phyloP scores from a whole-genome alignment of 2,797 vertebrate genomes.

The Euphonia xanthogaster region DNA sequence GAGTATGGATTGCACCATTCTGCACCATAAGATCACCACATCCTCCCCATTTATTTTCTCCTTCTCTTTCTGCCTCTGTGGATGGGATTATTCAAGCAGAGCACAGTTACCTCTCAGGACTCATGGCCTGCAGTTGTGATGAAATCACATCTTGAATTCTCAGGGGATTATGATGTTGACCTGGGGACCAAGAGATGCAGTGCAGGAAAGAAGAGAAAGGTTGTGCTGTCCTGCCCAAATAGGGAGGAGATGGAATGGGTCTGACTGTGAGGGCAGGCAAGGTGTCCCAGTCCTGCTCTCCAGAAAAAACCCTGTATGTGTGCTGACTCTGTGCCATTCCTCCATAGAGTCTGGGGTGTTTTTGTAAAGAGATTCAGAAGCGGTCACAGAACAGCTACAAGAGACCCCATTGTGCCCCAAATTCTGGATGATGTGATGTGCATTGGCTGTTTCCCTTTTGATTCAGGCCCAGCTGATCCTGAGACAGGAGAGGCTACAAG shows the following conservation, averaged over 20 bases:
- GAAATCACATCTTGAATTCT: not conserved
- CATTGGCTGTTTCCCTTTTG: not conserved
- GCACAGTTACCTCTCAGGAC: not conserved
- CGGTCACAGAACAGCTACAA: not conserved
- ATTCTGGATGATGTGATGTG: not conserved
- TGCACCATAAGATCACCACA: not conserved
- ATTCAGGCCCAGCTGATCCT: not conserved
- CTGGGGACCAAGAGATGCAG: not conserved
- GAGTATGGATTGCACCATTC: not conserved
- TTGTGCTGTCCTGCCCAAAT: not conserved
- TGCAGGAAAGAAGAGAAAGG: not conserved
- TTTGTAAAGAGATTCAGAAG: not conserved
- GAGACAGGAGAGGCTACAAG: not conserved
- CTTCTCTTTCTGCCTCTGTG: not conserved
- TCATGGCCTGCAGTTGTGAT: not conserved
- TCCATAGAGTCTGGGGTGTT: not conserved
- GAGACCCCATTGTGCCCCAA: not conserved
- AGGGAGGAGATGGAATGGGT: not conserved
- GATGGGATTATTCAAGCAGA: not conserved
- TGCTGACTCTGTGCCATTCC: not conserved
- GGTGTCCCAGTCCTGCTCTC: fast-evolving
- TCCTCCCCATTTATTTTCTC: not conserved
- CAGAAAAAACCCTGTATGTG: not conserved
- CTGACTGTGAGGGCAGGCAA: not conserved
- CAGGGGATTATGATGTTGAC: not conserved